phyloP scores from a whole-genome alignment of 2,888 invertebrate genomes.

The Drosophila kuntzei region DNA sequence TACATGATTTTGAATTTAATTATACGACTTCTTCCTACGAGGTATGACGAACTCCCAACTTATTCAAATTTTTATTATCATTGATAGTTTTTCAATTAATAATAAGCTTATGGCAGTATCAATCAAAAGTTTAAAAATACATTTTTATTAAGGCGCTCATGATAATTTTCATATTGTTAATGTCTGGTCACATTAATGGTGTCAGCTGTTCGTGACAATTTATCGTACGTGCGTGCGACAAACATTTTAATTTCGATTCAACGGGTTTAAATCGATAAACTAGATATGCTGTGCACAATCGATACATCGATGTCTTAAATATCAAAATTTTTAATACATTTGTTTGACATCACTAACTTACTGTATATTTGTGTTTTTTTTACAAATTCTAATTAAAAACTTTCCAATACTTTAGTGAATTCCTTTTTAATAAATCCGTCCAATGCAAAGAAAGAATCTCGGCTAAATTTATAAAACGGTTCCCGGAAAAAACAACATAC shows the following conservation, averaged over 20 bases:
- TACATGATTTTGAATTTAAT: too few species aligned
- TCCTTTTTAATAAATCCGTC: conserved; percentile 43
- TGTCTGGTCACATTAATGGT: conserved; percentile 30
- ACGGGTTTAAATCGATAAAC: conserved; percentile 33
- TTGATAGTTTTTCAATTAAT: too few species aligned
- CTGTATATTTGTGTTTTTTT: conserved; percentile 46
- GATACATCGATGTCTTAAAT: conserved; percentile 41
- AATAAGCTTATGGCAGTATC: too few species aligned
- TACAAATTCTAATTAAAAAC: conserved; percentile 54
- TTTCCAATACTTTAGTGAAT: conserved; percentile 28
- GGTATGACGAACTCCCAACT: too few species aligned
- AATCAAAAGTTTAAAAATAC: too few species aligned
- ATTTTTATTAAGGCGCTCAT: too few species aligned
- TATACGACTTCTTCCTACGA: too few species aligned
- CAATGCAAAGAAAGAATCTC: conserved; percentile 36
- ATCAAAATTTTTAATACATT: conserved; percentile 31
- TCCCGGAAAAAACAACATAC: conserved; percentile 9
- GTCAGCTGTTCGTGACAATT: conserved; percentile 14
- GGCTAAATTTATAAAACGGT: conserved; percentile 9
- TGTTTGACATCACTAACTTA: conserved; percentile 51
- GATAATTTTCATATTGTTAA: not conserved
- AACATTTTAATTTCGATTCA: conserved; percentile 13
- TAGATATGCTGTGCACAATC: conserved; percentile 24
- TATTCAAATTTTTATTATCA: too few species aligned
- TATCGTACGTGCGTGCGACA: conserved; percentile 14